Evolutionary conservation across 2,888 invertebrate species (phyloP).

Genomic region (Temnothorax rugatulus): DNA sequence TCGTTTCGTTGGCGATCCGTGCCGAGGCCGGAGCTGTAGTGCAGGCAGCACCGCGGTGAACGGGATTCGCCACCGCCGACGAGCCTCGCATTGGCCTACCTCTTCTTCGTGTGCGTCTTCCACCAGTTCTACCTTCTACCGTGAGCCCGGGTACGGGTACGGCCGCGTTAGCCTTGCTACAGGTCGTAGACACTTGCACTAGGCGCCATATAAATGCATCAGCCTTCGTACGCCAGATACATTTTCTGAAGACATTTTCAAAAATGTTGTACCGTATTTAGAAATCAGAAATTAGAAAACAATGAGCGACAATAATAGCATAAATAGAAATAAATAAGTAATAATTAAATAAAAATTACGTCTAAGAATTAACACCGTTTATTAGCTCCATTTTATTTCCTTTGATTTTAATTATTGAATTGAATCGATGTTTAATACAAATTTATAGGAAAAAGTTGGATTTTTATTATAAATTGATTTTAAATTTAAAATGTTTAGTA

Average conservation of each 20-base stretch:
- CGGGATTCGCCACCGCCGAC: constrained; percentile 70
- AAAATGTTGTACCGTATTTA: background rate
- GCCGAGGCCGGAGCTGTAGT: constrained; percentile 76
- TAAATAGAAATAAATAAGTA: background rate
- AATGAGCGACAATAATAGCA: background rate
- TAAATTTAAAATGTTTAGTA: background rate
- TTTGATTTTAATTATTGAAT: too few relatives aligned
- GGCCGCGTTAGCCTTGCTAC: constrained; percentile 71
- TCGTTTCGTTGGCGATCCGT: constrained; percentile 65
- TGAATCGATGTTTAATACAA: too few relatives aligned
- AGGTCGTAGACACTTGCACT: constrained; percentile 36
- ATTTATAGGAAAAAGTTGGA: too few relatives aligned
- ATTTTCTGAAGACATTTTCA: background rate
- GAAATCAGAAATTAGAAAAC: background rate
- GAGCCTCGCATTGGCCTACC: constrained; percentile 4
- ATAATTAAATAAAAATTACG: background rate
- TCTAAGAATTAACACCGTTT: background rate
- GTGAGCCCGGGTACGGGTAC: constrained; percentile 63
- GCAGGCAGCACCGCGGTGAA: constrained; percentile 68
- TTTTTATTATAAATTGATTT: background rate
- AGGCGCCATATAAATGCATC: constrained; percentile 11
- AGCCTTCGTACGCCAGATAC: background rate
- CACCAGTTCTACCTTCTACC: constrained; percentile 50
- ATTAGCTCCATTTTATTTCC: background rate
- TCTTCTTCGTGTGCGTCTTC: constrained; percentile 68